Percentiles rank a stretch among this genome's conserved stretches.
Evolutionary conservation across 2,113 vertebrate species (phyloP).

Genomic region (Mustela nigripes): DNA sequence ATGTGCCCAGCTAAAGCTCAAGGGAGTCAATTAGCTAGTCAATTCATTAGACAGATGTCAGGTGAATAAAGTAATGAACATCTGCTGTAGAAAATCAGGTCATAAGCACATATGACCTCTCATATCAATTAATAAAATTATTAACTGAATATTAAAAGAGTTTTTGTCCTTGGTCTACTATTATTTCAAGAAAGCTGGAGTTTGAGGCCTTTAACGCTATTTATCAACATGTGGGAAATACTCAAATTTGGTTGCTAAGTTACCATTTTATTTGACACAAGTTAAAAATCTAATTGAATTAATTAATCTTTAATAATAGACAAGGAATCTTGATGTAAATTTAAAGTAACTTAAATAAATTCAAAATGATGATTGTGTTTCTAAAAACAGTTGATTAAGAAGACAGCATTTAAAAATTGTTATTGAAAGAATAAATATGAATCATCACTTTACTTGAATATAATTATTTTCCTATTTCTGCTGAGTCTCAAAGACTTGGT

Average conservation of each 20-base stretch:
- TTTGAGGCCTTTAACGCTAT: background rate
- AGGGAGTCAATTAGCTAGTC: background rate
- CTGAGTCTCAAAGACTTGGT: background rate
- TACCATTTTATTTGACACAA: constrained; percentile 64
- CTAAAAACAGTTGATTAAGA: background rate
- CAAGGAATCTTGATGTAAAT: constrained; percentile 64
- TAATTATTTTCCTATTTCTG: constrained; percentile 20
- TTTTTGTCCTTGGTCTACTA: background rate
- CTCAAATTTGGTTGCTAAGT: constrained; percentile 57
- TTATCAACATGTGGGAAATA: constrained; percentile 22
- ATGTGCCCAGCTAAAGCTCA: background rate
- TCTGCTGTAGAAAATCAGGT: background rate
- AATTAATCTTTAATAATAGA: constrained; percentile 53
- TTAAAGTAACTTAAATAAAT: constrained; percentile 61
- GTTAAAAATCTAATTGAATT: constrained; percentile 58
- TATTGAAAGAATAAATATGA: constrained; percentile 33
- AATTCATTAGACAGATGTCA: background rate
- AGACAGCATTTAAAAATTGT: background rate
- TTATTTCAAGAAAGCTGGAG: background rate
- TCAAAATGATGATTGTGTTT: background rate
- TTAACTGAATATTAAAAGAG: background rate
- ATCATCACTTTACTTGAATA: background rate
- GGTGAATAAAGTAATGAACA: background rate
- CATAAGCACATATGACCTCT: background rate
- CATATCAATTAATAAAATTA: constrained; percentile 43